Percentiles rank a stretch among this genome's conserved stretches.
phyloP scores from a whole-genome alignment of 2,888 invertebrate genomes.

The Calameuta pallipes region DNA sequence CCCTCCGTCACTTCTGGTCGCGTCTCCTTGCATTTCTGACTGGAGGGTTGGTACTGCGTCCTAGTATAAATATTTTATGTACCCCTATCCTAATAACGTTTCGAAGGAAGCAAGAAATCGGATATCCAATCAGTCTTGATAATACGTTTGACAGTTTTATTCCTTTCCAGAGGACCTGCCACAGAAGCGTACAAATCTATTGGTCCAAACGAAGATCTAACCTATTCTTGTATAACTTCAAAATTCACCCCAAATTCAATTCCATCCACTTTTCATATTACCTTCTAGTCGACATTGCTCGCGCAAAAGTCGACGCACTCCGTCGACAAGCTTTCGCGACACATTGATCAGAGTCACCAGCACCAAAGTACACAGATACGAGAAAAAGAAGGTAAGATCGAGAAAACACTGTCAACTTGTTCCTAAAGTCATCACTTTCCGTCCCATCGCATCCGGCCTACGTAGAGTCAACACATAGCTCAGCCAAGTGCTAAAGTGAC shows the following conservation, averaged over 20 bases:
- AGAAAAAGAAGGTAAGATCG: neutral
- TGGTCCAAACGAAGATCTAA: neutral
- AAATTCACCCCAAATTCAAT: too few species aligned
- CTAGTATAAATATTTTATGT: neutral
- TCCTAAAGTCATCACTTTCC: neutral
- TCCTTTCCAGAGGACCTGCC: neutral
- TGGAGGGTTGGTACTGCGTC: neutral
- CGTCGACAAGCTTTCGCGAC: neutral
- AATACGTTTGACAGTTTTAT: neutral
- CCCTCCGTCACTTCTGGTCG: constrained; percentile 21
- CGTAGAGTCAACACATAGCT: neutral
- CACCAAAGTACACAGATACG: neutral
- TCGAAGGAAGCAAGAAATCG: neutral
- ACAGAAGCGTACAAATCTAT: neutral
- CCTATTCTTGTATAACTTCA: neutral
- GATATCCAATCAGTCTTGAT: neutral
- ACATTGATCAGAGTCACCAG: neutral
- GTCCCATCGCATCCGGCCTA: neutral
- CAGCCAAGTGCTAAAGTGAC: neutral
- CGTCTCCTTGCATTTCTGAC: neutral
- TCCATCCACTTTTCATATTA: constrained; percentile 28
- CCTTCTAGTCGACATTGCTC: constrained; percentile 38
- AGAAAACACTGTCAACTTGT: neutral
- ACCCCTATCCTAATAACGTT: neutral
- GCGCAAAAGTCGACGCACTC: constrained; percentile 11